Evolutionary conservation across 2,888 invertebrate species (phyloP).

Genomic region (Morinoia aosen): DNA sequence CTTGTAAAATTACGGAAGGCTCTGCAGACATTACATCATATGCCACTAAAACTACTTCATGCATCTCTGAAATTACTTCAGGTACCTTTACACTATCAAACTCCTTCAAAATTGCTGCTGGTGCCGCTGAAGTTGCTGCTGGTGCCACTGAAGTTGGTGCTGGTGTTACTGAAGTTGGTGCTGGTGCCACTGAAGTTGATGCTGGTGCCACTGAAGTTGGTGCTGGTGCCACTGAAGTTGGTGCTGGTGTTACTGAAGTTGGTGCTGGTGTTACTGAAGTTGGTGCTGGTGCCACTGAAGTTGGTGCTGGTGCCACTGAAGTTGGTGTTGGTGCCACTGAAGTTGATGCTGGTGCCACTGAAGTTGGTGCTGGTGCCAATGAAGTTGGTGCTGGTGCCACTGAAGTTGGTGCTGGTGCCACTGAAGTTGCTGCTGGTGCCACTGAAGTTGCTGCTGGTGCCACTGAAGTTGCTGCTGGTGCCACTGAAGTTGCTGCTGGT

Average conservation of each 20-base stretch:
- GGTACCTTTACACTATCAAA: not conserved
- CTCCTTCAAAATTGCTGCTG: not conserved
- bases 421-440: not conserved
- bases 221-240: no score
- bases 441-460: not conserved
- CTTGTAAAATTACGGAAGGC: not conserved
- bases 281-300: not conserved
- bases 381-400: no score
- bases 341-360: no score
- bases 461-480: not conserved
- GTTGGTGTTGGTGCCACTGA: no score
- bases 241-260: not conserved
- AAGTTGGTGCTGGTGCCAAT: no score
- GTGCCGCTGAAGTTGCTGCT: no score
- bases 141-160: no score
- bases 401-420: not conserved
- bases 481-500: no score
- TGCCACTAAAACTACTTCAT: not conserved
- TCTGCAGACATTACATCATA: not conserved
- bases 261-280: not conserved
- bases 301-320: no score
- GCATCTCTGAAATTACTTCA: no score
- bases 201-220: no score
- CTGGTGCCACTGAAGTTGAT: not conserved
- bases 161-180: not conserved